Base-by-base conservation (phyloP, 2,888 invertebrate genomes). In the Hypomecis punctinalis region DNA sequence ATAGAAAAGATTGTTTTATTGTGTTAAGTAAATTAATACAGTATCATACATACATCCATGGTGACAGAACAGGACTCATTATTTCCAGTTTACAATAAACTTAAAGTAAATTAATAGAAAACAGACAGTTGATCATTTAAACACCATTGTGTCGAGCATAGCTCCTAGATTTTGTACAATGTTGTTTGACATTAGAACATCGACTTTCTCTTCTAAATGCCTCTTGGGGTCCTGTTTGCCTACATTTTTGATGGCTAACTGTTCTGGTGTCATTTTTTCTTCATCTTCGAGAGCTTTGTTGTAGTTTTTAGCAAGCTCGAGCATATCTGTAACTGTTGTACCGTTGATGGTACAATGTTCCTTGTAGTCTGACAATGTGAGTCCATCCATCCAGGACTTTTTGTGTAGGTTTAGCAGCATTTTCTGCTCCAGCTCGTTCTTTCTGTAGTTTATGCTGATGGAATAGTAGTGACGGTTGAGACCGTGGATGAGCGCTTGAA, bases 221-320 rank as follows among this genome's bases (percentile, higher is more conserved):
- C 99, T 95, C 93, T 99, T 99, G 33, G 99, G 99, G 88, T 99
- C 99, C 90, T 98, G 97, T 90, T 98, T 99, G 60, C 99, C 99
- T 67, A 99, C 99, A 93, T 99, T 99, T 90, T 99, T 99, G 81
- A 99, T 99, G 23, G 99, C 99, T 89, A 99, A 93, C 87, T 99
- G 99, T 89, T 99, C 99, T 0, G 99, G 98, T 5, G 99, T 99
- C 99, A 99, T 99, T 88, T 98, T 99, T 83, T 99, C 99, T 87
- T 99, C 99, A 79, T 99, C 99, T 90, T 99, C 99, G 67, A 99
- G 93, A 6, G 99, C 98, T 94, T 99, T 99, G 86, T 98, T 98
- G 89, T 99, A 99, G 86, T 98, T 98, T 88, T 99, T 99, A 60
- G 99, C 99, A 79, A 99, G 93, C 67, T 99, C 98, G 55, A 99